phyloP scores from a whole-genome alignment of 2,113 vertebrate species.

The Cromileptes altivelis region DNA sequence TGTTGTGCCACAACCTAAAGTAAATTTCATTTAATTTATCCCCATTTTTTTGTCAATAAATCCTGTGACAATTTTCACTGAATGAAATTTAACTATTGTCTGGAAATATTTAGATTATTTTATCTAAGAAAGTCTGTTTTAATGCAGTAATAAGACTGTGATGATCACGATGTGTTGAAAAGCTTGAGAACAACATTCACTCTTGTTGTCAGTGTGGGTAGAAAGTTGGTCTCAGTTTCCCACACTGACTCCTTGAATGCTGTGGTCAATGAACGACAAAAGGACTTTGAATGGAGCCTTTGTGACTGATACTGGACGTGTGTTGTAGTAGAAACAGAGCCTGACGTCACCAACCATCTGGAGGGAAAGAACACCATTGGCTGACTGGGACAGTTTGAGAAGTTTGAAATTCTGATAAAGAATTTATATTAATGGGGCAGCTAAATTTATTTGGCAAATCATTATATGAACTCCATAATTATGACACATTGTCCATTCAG shows the following conservation, averaged over 20 bases:
- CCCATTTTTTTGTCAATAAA: no score
- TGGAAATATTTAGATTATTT: no score
- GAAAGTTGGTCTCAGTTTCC: no score
- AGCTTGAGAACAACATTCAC: background rate
- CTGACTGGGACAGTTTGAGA: background rate
- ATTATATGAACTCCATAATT: background rate
- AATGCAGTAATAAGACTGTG: background rate
- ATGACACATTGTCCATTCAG: no score
- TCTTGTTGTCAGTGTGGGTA: background rate
- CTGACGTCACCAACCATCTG: conserved; percentile 5
- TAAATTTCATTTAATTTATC: no score
- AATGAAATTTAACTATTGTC: no score
- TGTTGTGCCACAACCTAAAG: no score
- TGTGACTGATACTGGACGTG: conserved; percentile 19
- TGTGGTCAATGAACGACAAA: conserved; percentile 61
- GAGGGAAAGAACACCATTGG: conserved; percentile 20
- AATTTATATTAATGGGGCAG: background rate
- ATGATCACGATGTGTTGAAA: background rate
- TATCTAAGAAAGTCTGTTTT: no score
- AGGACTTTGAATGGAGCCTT: background rate
- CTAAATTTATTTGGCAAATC: background rate
- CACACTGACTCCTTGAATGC: conserved; percentile 27
- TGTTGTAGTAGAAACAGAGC: conserved; percentile 1
- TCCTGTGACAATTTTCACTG: no score
- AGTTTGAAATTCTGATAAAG: background rate